phyloP scores from a whole-genome alignment of 2,797 vertebrate genomes.

The Crax fasciolata region DNA sequence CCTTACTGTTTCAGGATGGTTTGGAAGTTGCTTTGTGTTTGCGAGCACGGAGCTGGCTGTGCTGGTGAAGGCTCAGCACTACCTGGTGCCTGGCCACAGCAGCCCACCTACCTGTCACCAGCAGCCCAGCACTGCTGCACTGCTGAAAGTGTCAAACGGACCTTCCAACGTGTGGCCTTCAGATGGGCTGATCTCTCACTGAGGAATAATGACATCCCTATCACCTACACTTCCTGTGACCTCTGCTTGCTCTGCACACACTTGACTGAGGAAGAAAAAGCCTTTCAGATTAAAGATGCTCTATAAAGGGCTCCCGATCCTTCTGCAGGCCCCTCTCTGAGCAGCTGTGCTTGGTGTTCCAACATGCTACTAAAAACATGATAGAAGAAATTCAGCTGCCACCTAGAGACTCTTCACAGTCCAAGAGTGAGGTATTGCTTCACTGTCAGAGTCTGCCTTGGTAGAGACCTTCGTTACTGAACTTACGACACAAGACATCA shows the following conservation, averaged over 20 bases:
- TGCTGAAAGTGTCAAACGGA: not conserved
- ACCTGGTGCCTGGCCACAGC: not conserved
- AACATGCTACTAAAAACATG: not conserved
- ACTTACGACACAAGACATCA: not conserved
- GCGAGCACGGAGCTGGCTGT: not conserved
- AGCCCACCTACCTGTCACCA: not conserved
- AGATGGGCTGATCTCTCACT: not conserved
- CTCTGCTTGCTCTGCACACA: not conserved
- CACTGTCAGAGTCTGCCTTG: not conserved
- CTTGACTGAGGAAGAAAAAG: accelerated
- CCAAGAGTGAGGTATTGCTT: not conserved
- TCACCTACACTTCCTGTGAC: not conserved
- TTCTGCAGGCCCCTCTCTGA: not conserved
- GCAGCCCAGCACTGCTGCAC: not conserved
- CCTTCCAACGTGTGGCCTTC: not conserved
- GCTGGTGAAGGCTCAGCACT: not conserved
- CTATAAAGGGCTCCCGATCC: not conserved
- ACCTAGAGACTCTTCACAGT: not conserved
- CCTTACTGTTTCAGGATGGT: not conserved
- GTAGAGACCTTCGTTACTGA: not conserved
- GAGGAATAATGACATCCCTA: not conserved
- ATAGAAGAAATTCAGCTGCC: not conserved
- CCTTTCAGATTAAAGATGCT: not conserved
- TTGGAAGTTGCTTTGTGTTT: not conserved
- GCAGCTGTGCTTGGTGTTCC: not conserved